phyloP scores from a whole-genome alignment of 1,140 invertebrate genomes.

The Orchestia grillus region DNA sequence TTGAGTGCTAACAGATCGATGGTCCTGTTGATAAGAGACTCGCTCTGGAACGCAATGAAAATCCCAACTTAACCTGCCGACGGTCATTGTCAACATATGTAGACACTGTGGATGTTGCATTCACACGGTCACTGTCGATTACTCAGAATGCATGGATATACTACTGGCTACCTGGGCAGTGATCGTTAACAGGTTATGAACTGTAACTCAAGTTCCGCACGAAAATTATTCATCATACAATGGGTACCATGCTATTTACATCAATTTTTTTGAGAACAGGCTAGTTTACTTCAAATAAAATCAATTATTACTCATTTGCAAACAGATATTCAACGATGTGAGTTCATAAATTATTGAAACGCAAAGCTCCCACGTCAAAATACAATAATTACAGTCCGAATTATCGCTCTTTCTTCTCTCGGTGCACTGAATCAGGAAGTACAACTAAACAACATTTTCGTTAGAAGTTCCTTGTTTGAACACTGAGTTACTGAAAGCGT shows the following conservation, averaged over 20 bases:
- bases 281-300: neutral
- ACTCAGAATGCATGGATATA: too few species aligned
- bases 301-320: neutral
- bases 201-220: neutral
- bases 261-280: neutral
- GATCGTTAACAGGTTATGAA: neutral
- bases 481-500: neutral
- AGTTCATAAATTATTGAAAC: neutral
- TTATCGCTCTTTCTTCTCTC: neutral
- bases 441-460: neutral
- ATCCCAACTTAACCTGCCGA: too few species aligned
- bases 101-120: too few species aligned
- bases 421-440: neutral
- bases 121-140: too few species aligned
- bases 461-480: neutral
- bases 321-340: neutral
- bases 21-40: neutral
- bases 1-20: neutral
- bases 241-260: neutral
- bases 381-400: neutral
- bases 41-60: too few species aligned
- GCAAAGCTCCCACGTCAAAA: neutral
- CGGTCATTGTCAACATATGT: too few species aligned
- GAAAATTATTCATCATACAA: neutral
- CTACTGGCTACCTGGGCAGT: too few species aligned